phyloP scores from a whole-genome alignment of 2,113 vertebrate genomes.

The Nothoprocta perdicaria region DNA sequence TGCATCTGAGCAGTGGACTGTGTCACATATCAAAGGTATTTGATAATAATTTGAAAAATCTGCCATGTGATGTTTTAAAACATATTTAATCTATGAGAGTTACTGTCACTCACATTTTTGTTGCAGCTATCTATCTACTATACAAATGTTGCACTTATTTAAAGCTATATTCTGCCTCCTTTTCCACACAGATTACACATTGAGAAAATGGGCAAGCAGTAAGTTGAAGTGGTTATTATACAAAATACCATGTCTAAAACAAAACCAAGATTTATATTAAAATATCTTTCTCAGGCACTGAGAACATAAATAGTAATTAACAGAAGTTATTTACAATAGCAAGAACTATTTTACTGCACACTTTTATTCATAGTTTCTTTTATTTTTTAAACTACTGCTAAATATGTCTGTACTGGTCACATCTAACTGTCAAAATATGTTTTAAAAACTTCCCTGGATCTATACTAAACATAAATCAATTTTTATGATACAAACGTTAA shows the following conservation, averaged over 20 bases:
- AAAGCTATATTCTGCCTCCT: background rate
- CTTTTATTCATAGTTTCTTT: background rate
- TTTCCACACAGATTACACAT: background rate
- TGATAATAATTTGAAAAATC: slow-evolving; percentile 17
- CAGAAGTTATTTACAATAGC: slow-evolving; percentile 8
- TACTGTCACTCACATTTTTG: background rate
- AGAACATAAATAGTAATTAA: slow-evolving; percentile 10
- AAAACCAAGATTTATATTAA: slow-evolving; percentile 7
- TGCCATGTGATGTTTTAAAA: background rate
- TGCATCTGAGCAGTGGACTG: background rate
- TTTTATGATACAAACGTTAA: background rate
- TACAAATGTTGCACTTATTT: background rate
- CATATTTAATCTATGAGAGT: slow-evolving; percentile 17
- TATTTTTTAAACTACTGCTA: slow-evolving; percentile 12
- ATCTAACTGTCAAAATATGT: slow-evolving; percentile 1
- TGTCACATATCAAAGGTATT: background rate
- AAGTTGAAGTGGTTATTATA: background rate
- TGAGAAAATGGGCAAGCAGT: background rate
- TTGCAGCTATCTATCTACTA: background rate
- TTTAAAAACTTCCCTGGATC: slow-evolving; percentile 21
- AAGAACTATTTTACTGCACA: slow-evolving; percentile 7
- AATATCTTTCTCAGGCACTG: slow-evolving; percentile 26
- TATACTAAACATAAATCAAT: background rate
- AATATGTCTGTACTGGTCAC: background rate
- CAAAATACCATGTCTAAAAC: background rate